phyloP scores from a whole-genome alignment of 2,888 invertebrate genomes.

The Apoda limacodes region DNA sequence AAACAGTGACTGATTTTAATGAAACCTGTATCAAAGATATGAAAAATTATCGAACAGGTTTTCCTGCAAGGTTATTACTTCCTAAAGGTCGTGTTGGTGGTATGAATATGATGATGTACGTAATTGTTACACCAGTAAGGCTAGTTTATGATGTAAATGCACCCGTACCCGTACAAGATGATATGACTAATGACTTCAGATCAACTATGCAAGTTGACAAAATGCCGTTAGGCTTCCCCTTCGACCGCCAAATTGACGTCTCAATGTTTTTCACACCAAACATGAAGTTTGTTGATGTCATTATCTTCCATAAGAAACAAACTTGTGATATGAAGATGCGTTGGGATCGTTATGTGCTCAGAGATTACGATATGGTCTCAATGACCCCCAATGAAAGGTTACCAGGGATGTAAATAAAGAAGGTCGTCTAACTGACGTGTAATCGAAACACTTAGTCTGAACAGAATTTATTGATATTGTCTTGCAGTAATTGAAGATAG shows the following conservation, averaged over 20 bases:
- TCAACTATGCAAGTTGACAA: constrained; percentile 64
- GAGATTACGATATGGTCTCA: constrained; percentile 36
- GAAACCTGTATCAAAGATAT: constrained; percentile 41
- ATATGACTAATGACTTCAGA: constrained; percentile 43
- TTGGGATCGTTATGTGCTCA: constrained; percentile 44
- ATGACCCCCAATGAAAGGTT: constrained; percentile 33
- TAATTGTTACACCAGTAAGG: constrained; percentile 69
- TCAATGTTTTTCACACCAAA: constrained; percentile 74
- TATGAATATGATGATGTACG: constrained; percentile 72
- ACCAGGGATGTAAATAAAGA: no score
- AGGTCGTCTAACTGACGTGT: no score
- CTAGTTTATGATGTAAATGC: constrained; percentile 44
- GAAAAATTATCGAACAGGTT: constrained; percentile 69
- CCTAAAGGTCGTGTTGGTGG: constrained; percentile 78
- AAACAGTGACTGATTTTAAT: constrained; percentile 52
- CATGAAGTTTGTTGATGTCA: constrained; percentile 73
- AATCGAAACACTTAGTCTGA: no score
- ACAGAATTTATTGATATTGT: no score
- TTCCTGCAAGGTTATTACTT: constrained; percentile 77
- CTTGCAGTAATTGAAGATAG: no score
- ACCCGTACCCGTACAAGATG: constrained; percentile 44
- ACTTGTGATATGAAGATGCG: constrained; percentile 49
- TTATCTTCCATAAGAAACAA: constrained; percentile 72
- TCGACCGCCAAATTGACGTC: constrained; percentile 74
- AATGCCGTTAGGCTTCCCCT: constrained; percentile 77